These are phyloP conservation scores for Smittia aterrima DNA, from an alignment of 2,888 invertebrate genomes.

Conservation along the genomic window DNA sequence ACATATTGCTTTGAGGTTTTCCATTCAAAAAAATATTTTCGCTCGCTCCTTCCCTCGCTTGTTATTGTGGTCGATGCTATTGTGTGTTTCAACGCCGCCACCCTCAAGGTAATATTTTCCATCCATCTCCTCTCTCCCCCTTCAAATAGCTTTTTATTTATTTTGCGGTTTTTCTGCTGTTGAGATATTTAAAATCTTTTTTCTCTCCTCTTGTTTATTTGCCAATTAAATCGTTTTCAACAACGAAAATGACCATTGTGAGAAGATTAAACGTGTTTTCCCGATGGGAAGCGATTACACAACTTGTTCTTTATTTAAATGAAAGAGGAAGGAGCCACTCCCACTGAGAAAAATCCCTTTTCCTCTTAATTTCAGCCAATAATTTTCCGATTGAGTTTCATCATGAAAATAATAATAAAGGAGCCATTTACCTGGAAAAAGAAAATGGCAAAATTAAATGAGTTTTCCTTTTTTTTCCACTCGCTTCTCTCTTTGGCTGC, in stretches of 20 bases:
- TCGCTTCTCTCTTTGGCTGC: conserved; percentile 10
- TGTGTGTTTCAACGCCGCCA: conserved; percentile 4
- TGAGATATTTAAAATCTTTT: conserved; percentile 14
- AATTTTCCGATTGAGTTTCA: conserved; percentile 26
- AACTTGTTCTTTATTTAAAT: too few relatives aligned
- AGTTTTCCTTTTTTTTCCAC: conserved; percentile 18
- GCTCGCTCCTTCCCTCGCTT: neutral
- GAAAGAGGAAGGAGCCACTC: too few relatives aligned
- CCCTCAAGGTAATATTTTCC: conserved; percentile 23
- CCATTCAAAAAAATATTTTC: conserved; percentile 6
- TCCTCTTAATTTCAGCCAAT: conserved; percentile 13
- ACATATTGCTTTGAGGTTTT: conserved; percentile 38
- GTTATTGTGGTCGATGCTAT: conserved; percentile 1
- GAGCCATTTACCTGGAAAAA: conserved; percentile 41
- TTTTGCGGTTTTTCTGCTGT: conserved; percentile 15
- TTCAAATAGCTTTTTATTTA: neutral
- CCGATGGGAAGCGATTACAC: neutral
- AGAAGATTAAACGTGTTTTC: too few relatives aligned
- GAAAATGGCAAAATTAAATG: conserved; percentile 39
- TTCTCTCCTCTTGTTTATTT: neutral
- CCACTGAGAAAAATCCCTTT: neutral
- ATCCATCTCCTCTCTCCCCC: neutral
- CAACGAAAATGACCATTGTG: neutral
- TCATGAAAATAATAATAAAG: conserved; percentile 33
- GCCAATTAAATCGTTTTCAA: conserved; percentile 18